A percentile compares a stretch with the other conserved stretches of the same genome.
phyloP scores from a whole-genome alignment of 92 coral and sea anemone genomes.

The Actinostola sp. region DNA sequence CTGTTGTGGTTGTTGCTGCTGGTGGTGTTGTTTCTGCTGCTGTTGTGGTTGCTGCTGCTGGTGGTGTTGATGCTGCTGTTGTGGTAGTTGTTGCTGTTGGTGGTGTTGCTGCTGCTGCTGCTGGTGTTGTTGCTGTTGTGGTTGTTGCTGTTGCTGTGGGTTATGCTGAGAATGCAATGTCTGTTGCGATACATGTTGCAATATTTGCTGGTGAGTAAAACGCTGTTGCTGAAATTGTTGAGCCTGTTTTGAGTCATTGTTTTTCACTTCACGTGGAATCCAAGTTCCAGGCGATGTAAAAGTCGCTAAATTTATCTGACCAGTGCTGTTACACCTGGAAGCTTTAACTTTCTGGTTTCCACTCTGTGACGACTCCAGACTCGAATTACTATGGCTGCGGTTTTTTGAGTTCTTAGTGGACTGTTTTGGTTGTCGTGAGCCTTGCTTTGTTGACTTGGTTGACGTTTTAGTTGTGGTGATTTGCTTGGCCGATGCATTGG shows the following conservation, averaged over 20 bases:
- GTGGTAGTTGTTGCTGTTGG: constrained; percentile 3
- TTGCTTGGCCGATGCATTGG: constrained; percentile 7
- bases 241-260: constrained; percentile 9
- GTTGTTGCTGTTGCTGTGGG: background rate
- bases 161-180: constrained; percentile 5
- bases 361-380: constrained; percentile 7
- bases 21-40: constrained; percentile 16
- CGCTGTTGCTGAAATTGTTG: constrained; percentile 28
- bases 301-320: background rate
- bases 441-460: constrained; percentile 21
- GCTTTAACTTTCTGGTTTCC: constrained; percentile 1
- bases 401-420: constrained; percentile 18
- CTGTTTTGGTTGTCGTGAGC: constrained; percentile 12
- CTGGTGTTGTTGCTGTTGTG: constrained; percentile 13
- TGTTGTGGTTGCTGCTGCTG: constrained; percentile 18
- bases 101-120: background rate
- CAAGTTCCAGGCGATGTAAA: constrained; percentile 9
- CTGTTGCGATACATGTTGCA: constrained; percentile 17
- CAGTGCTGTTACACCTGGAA: background rate
- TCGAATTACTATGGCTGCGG: constrained; percentile 18
- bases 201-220: constrained; percentile 2
- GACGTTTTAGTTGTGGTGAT: constrained; percentile 8
- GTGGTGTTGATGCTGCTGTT: background rate
- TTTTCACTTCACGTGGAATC: background rate
- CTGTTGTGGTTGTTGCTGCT: constrained; percentile 11